These are phyloP conservation scores for Callaeas wilsoni DNA, from an alignment of 2,113 vertebrate species.

Conservation along the genomic window DNA sequence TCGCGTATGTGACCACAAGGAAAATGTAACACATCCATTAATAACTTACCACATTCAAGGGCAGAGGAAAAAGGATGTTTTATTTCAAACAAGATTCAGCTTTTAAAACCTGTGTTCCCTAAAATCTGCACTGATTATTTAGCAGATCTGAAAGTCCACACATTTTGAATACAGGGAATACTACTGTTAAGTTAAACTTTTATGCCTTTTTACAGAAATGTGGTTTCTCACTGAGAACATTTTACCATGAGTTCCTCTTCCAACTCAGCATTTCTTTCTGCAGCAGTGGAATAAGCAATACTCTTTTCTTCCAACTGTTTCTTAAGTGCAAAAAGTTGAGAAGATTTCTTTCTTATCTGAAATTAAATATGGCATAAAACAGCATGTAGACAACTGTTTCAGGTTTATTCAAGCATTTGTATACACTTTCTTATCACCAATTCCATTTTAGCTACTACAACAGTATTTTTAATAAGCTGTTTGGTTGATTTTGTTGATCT, in stretches of 20 bases:
- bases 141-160: not conserved
- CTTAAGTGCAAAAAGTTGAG: conserved; percentile 78
- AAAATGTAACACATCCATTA: not conserved
- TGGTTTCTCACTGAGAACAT: not conserved
- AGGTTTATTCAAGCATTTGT: not conserved
- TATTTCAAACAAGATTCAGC: not conserved
- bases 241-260: conserved; percentile 85
- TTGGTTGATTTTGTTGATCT: not conserved
- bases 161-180: not conserved
- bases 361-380: conserved; percentile 26
- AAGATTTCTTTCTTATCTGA: conserved; percentile 86
- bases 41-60: not conserved
- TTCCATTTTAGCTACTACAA: not conserved
- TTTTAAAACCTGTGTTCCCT: not conserved
- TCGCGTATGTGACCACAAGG: not conserved
- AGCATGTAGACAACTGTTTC: not conserved
- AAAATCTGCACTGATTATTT: not conserved
- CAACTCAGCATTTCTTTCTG: conserved; percentile 80
- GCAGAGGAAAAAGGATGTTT: not conserved
- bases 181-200: not conserved
- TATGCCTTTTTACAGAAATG: not conserved
- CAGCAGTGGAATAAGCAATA: conserved; percentile 75
- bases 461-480: not conserved
- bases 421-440: not conserved
- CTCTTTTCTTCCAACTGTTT: conserved; percentile 92